Conservation (phyloP, 2,113 vertebrate species). For the Myotis davidii region DNA sequence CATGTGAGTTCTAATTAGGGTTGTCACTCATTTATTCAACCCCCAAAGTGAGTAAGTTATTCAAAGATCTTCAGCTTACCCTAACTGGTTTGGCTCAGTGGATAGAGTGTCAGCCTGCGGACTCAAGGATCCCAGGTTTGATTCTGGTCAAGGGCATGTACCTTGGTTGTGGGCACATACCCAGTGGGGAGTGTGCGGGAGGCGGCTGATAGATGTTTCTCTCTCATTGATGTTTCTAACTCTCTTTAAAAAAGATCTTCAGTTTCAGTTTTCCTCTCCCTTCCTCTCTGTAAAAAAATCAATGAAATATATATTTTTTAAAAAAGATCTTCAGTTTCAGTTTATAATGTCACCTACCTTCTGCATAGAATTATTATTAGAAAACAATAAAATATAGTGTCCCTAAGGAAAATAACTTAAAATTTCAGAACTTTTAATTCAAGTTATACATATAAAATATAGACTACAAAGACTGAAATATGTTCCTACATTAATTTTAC, state of each 20-base stretch:
- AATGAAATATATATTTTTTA: no score
- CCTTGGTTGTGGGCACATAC: no score
- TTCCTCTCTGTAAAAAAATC: no score
- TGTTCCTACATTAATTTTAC: constrained; percentile 2
- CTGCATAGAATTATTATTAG: not conserved
- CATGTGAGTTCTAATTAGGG: not conserved
- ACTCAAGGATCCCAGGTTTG: no score
- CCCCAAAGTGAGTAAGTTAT: not conserved
- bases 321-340: not conserved
- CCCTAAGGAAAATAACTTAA: not conserved
- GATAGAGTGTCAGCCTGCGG: no score
- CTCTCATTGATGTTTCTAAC: no score
- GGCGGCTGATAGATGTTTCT: no score
- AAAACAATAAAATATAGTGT: not conserved
- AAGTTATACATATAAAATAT: constrained; percentile 43
- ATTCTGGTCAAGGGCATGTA: no score
- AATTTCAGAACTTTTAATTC: not conserved
- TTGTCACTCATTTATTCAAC: not conserved
- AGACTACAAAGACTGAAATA: not conserved
- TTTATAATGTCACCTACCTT: not conserved
- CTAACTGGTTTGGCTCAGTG: no score
- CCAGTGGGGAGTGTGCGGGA: no score
- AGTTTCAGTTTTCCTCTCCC: no score
- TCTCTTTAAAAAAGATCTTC: no score
- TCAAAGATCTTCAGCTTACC: not conserved